phyloP scores from a whole-genome alignment of 2,113 vertebrate genomes.

The Istiophorus platypterus region DNA sequence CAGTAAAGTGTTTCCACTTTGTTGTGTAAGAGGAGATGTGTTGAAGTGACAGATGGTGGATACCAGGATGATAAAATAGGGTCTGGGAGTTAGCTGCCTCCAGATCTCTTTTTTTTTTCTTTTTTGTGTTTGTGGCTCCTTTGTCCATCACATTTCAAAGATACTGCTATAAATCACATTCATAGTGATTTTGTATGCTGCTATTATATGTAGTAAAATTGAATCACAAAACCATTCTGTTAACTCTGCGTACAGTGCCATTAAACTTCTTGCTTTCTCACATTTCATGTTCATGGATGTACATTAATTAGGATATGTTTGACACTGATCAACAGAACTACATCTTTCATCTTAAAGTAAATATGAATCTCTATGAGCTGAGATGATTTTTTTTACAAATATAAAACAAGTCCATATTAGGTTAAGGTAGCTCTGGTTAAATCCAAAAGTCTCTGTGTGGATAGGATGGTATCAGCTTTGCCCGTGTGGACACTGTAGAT shows the following conservation, averaged over 20 bases:
- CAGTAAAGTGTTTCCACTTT: conserved; percentile 58
- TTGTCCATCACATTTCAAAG: neutral
- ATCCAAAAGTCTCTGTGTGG: too few species aligned
- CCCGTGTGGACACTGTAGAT: too few species aligned
- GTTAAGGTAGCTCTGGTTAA: too few species aligned
- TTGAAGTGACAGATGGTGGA: conserved; percentile 37
- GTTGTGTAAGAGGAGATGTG: conserved; percentile 40
- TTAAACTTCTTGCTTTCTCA: too few species aligned
- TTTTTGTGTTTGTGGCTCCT: neutral
- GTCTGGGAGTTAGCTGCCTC: neutral
- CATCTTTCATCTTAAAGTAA: neutral
- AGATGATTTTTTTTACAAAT: neutral
- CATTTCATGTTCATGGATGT: neutral
- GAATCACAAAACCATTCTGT: too few species aligned
- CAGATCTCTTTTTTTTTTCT: neutral
- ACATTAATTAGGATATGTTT: neutral
- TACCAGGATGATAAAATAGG: conserved; percentile 19
- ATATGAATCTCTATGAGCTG: too few species aligned
- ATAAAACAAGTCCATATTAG: too few species aligned
- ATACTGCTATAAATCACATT: neutral
- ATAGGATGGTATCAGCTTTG: too few species aligned
- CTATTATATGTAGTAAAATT: too few species aligned
- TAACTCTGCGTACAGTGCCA: too few species aligned
- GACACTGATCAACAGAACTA: neutral
- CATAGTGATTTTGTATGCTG: neutral